Evolutionary conservation across 2,113 vertebrate genomes (phyloP).

Genomic region (Casuarius casuarius): DNA sequence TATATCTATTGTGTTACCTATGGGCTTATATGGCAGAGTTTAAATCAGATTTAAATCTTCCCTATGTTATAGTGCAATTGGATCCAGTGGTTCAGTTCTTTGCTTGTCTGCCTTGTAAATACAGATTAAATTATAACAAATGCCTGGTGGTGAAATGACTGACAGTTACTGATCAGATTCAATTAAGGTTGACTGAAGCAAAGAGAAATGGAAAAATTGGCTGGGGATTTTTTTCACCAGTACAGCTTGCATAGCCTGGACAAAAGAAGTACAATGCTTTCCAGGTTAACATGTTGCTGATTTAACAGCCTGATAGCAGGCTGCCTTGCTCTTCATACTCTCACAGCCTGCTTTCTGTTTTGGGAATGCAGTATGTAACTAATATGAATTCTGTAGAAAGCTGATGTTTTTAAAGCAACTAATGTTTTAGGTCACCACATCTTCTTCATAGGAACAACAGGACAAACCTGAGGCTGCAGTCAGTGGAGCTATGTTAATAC

Average conservation of each 20-base stretch:
- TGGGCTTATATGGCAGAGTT: background rate
- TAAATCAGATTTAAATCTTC: background rate
- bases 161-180: background rate
- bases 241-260: accelerated
- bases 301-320: background rate
- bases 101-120: background rate
- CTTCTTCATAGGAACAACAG: background rate
- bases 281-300: background rate
- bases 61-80: background rate
- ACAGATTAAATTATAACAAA: conserved; percentile 31
- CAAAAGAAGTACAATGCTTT: background rate
- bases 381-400: accelerated
- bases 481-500: accelerated
- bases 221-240: background rate
- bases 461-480: background rate
- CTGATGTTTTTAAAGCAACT: background rate
- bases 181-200: background rate
- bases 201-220: background rate
- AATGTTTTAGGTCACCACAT: background rate
- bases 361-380: background rate
- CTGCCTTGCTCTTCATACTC: background rate
- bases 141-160: background rate
- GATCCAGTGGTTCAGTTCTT: background rate
- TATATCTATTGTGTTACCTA: background rate
- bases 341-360: background rate